Evolutionary conservation across 2,797 vertebrate genomes (phyloP).

Genomic region (Chiroxiphia lanceolata): DNA sequence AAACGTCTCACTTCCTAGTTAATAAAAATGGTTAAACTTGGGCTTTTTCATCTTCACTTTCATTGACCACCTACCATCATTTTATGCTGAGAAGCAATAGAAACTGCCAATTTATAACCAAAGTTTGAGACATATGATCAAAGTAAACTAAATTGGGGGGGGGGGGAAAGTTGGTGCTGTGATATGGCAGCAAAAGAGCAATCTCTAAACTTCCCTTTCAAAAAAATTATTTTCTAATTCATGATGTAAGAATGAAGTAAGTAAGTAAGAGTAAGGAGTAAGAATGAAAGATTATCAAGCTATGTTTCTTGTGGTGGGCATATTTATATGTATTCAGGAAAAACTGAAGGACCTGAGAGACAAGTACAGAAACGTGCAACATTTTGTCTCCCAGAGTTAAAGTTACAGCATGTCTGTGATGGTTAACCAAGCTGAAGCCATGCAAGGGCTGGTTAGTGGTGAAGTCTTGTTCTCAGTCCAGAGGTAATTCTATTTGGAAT

Average conservation of each 20-base stretch:
- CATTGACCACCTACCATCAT: not conserved
- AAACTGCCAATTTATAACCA: not conserved
- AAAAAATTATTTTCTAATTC: not conserved
- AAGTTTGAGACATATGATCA: not conserved
- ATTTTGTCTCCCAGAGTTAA: not conserved
- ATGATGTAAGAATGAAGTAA: too few species aligned
- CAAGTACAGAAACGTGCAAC: not conserved
- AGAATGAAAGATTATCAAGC: not conserved
- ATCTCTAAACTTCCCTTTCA: not conserved
- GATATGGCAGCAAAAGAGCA: not conserved
- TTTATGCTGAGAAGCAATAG: not conserved
- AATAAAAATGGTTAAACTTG: not conserved
- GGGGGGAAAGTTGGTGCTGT: not conserved
- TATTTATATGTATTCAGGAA: not conserved
- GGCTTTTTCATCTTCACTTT: slow-evolving; percentile 5
- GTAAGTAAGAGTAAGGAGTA: too few species aligned
- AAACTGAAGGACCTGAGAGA: not conserved
- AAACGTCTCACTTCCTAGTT: slow-evolving; percentile 15
- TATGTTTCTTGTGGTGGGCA: not conserved
- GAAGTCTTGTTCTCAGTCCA: not conserved
- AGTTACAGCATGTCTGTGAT: not conserved
- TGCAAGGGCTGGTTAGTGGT: not conserved
- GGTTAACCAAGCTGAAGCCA: not conserved
- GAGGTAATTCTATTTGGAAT: not conserved
- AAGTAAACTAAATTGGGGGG: not conserved